Base-by-base conservation (phyloP, 1,140 invertebrate species). In the Macrobrachium nipponense region DNA sequence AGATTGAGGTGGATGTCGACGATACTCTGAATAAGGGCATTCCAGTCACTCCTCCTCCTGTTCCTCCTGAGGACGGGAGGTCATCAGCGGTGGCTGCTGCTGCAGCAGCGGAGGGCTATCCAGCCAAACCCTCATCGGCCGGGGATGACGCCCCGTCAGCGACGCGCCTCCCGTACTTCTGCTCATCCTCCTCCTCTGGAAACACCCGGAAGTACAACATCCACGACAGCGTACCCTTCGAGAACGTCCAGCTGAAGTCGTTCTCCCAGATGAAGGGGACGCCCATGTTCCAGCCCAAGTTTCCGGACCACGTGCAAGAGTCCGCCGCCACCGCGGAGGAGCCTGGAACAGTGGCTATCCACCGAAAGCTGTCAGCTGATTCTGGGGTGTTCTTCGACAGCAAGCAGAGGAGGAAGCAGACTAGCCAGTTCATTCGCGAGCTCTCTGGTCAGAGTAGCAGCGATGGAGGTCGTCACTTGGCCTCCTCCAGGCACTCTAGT, bases 1-100 rank as follows among this genome's bases (percentile, higher is more conserved):
- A 78, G 76, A 78, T 78, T 5, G 76, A 78, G 6, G 76, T 62
- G 6, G 76, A 78, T 18, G 76, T 62, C 11, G 60, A 62, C 12
- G 12, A 15, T 6, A 8, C 59, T 5, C 58, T 18, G 12, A 11
- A 73, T 14, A 4, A 15, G 8, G 15, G 27, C 4, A 36, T 6
- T 27, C 27, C 20, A 8, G 72, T 18, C 14, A 5, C 23, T 20
- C n/a, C 15, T 14, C 20, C 66, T 70, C 66, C 18, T 43, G 23
- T 17, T n/a, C 23, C 68, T 15, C 15, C 12, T 6, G 8, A 36
- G 11, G 27, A 73, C 5, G 27, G 27, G 20, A 43, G 15, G 18
- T 17, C 14, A 73, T 43, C 23, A n/a, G 36, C 66, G n/a, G 66
- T 1, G 0, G 27, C 27, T 1, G 1, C 4, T 1, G 27, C 27